Evolutionary conservation across 2,113 vertebrate species (phyloP), one percentile per base, ranked within the genome.

Genomic region (Aspidoscelis tigris): DNA sequence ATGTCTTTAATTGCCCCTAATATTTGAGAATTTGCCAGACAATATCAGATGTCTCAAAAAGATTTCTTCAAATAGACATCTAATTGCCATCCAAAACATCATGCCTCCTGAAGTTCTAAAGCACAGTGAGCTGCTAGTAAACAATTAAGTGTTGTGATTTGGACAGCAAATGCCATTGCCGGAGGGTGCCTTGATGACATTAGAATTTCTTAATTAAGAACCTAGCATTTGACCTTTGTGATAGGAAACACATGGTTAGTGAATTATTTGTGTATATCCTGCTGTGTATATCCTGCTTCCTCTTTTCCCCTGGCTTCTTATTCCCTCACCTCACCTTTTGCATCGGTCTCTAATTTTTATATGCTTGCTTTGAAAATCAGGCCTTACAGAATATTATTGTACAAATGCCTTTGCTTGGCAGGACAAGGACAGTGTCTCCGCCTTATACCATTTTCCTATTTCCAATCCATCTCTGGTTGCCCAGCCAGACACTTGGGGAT

Each of bases 221-320:
- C 0, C 75, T 75, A 89, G 89, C 90, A 91, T 92, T 80, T 80
- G 93, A 85, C 47, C 74, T 81, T 47, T 79, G 78, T 1, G 55
- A 86, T 78, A 76, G 86, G 3, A 79, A 79, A 78, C 76, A 74
- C 74, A 87, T 79, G 70, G 33, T 58, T 41, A 18, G n/a, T 43
- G 4, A 47, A 61, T 58, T 87, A 72, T 78, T 82, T 78, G 80
- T 73, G 85, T 83, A 78, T 70, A 91, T 81, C 93, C 91, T 92
- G 93, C 93, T 91, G 92, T 41, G 58, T 61, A 61, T 61, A 61
- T 87, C 82, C 2, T 5, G 1, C 44, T 80, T 0, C 0, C 0
- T 5, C 88, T 2, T 64, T 84, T 81, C 26, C 84, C 55, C 65
- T 20, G 58, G 0, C 0, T 20, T 76, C 1, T 11, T 26, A 12